Conservation (phyloP, 2,113 vertebrate genomes). For the Rhizomys pruinosus region DNA sequence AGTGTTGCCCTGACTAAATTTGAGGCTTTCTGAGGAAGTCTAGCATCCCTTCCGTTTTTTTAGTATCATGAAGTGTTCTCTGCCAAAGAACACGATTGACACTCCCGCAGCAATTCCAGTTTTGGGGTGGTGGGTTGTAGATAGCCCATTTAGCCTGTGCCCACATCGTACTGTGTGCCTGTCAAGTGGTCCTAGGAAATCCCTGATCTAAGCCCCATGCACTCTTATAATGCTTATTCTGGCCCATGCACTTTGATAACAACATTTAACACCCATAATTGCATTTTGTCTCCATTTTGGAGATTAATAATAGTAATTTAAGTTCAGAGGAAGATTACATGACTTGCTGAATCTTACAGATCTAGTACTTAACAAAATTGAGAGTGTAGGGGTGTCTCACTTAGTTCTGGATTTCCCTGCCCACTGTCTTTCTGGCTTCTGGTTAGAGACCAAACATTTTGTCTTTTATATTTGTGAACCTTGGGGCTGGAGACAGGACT, state of each 20-base stretch:
- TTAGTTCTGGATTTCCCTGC: background rate
- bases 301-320: background rate
- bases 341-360: background rate
- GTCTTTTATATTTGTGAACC: background rate
- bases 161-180: too few relatives aligned
- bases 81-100: too few relatives aligned
- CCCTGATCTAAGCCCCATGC: too few relatives aligned
- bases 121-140: too few relatives aligned
- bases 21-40: too few relatives aligned
- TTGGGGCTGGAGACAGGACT: too few relatives aligned
- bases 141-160: too few relatives aligned
- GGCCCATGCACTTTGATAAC: background rate
- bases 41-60: too few relatives aligned
- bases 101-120: too few relatives aligned
- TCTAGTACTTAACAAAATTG: background rate
- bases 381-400: background rate
- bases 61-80: too few relatives aligned
- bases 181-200: too few relatives aligned
- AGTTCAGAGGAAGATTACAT: background rate
- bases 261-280: conserved; percentile 1
- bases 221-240: background rate
- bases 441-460: background rate
- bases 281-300: conserved; percentile 22
- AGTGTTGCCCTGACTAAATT: too few relatives aligned
- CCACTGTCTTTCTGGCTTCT: background rate